Evolutionary conservation across 2,113 vertebrate genomes (phyloP).

Genomic region (Agelaius tricolor): DNA sequence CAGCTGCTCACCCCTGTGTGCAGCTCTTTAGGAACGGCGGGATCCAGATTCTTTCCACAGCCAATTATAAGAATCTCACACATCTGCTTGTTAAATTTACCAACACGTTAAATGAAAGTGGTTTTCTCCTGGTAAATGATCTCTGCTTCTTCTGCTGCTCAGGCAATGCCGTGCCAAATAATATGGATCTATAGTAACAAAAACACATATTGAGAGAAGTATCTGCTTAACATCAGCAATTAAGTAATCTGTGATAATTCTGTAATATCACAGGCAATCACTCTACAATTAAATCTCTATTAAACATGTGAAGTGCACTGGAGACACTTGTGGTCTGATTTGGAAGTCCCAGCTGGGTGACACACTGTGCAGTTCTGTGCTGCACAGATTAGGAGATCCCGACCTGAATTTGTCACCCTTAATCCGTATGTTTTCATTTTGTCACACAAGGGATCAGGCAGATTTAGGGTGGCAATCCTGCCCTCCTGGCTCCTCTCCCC

Average conservation of each 20-base stretch:
- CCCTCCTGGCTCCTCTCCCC: background rate
- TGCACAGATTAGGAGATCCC: background rate
- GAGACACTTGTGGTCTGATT: background rate
- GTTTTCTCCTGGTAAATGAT: background rate
- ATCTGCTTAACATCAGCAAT: conserved; percentile 23
- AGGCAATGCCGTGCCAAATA: background rate
- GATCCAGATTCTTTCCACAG: background rate
- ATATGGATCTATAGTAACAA: background rate
- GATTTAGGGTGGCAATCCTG: background rate
- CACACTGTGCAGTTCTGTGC: background rate
- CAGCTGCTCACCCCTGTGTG: background rate
- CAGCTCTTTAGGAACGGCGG: background rate
- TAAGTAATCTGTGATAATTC: conserved; percentile 38
- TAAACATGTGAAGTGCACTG: background rate
- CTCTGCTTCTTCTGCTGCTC: background rate
- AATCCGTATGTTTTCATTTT: background rate
- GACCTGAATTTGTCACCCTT: background rate
- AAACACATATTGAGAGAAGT: background rate
- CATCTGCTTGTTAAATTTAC: background rate
- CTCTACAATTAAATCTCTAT: background rate
- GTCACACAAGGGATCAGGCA: background rate
- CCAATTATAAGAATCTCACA: background rate
- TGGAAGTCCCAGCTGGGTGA: background rate
- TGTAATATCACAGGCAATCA: conserved; percentile 29
- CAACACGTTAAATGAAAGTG: background rate